Conservation (phyloP, 1,140 invertebrate species). For the Frieseomelitta varia region DNA sequence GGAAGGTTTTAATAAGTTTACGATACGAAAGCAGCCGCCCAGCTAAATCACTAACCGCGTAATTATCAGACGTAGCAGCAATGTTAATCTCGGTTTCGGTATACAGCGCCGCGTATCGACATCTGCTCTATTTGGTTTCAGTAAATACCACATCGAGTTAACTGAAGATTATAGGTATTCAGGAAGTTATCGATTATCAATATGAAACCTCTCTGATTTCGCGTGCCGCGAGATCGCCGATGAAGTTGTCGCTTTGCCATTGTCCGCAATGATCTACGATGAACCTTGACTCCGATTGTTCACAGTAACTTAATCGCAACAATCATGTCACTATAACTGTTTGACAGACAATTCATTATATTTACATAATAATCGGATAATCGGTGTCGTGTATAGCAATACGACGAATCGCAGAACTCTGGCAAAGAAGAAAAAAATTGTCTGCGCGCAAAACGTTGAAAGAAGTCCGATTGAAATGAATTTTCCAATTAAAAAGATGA, state of each 20-base stretch:
- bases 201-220: slow-evolving; percentile 5
- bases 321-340: background rate
- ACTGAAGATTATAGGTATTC: slow-evolving; percentile 48
- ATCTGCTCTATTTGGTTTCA: slow-evolving; percentile 43
- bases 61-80: slow-evolving; percentile 54
- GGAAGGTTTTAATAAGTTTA: slow-evolving; percentile 26
- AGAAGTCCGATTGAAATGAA: background rate
- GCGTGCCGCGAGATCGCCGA: background rate
- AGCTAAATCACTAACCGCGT: slow-evolving; percentile 31
- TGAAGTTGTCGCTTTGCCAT: background rate
- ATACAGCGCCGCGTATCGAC: slow-evolving; percentile 33
- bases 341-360: background rate
- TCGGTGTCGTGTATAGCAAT: no score
- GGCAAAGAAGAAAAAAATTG: no score
- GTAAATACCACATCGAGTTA: slow-evolving; percentile 43
- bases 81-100: slow-evolving; percentile 56
- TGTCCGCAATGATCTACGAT: background rate
- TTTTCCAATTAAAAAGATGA: background rate
- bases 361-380: no score
- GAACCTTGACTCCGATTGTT: background rate
- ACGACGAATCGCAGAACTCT: no score
- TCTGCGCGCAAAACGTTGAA: background rate
- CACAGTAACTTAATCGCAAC: background rate
- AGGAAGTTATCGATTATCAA: slow-evolving; percentile 47
- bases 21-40: slow-evolving; percentile 14